Evolutionary conservation across 2,888 invertebrate species (phyloP).

Genomic region (Drosophila affinis): DNA sequence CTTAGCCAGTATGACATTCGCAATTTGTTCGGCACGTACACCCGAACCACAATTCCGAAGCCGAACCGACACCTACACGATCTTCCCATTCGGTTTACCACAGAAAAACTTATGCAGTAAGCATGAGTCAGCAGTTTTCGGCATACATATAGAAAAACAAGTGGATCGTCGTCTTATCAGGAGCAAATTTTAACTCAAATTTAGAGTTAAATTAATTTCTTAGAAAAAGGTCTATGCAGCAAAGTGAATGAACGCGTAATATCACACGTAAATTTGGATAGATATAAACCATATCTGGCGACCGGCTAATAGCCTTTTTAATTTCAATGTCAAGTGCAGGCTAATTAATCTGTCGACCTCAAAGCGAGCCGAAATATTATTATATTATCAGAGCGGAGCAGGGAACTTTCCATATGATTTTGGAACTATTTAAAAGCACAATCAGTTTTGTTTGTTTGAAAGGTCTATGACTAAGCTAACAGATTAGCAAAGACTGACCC

Average conservation of each 20-base stretch:
- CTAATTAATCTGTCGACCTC: neutral
- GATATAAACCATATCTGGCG: neutral
- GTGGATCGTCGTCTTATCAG: neutral
- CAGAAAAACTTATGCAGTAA: constrained; percentile 40
- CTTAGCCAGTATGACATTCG: constrained; percentile 15
- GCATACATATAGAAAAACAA: neutral
- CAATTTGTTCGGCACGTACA: neutral
- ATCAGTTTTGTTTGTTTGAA: neutral
- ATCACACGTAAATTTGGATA: neutral
- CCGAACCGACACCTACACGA: neutral
- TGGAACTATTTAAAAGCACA: neutral
- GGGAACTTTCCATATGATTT: neutral
- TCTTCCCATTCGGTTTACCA: neutral
- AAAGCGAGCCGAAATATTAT: neutral
- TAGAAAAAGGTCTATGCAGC: neutral
- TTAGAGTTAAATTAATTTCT: neutral
- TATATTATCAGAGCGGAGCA: neutral
- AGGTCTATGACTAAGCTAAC: neutral
- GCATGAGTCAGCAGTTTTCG: constrained; percentile 50
- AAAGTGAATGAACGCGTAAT: neutral
- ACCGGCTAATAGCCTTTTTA: neutral
- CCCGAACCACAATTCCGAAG: neutral
- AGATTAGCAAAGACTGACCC: neutral
- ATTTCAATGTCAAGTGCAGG: neutral
- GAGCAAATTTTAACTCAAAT: neutral